A percentile compares a stretch with the other conserved stretches of the same genome.
phyloP scores from a whole-genome alignment of 2,888 invertebrate genomes.

The Helobdella robusta region DNA sequence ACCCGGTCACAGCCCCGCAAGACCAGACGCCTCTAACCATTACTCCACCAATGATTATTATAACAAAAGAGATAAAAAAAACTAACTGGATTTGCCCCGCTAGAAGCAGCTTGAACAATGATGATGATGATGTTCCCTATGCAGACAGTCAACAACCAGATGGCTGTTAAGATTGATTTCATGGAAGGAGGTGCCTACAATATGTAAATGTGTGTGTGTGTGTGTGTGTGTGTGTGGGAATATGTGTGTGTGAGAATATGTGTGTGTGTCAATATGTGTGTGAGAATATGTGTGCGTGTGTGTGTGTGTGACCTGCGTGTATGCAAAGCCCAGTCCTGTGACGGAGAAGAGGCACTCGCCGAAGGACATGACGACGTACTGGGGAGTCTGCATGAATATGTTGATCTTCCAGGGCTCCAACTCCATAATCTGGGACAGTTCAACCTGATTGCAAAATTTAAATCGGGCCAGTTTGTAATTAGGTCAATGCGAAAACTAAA shows the following conservation, averaged over 20 bases:
- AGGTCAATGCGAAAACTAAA: too few species aligned
- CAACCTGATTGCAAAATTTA: conserved; percentile 25
- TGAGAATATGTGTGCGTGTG: too few species aligned
- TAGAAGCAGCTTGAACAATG: conserved; percentile 27
- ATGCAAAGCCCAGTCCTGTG: conserved; percentile 36
- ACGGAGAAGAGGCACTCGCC: conserved; percentile 37
- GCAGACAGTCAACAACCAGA: conserved; percentile 33
- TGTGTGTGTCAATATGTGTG: too few species aligned
- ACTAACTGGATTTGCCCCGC: too few species aligned
- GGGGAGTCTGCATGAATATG: conserved; percentile 36
- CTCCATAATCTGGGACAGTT: conserved; percentile 26
- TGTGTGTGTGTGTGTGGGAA: too few species aligned
- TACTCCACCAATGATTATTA: too few species aligned
- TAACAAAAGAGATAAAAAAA: too few species aligned
- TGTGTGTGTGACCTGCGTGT: conserved; percentile 35
- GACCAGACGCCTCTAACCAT: too few species aligned
- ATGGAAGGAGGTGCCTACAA: conserved; percentile 32
- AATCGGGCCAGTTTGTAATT: too few species aligned
- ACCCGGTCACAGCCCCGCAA: too few species aligned
- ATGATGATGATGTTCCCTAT: conserved; percentile 34
- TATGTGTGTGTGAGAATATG: too few species aligned
- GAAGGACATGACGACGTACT: conserved; percentile 36
- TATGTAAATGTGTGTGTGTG: too few species aligned
- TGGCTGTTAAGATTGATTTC: conserved; percentile 34
- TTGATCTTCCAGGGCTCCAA: conserved; percentile 29